Evolutionary conservation across 64 coral and sea anemone species (phyloP), one percentile per base, ranked within the genome.

Genomic region (Stichodactyla mertensii): DNA sequence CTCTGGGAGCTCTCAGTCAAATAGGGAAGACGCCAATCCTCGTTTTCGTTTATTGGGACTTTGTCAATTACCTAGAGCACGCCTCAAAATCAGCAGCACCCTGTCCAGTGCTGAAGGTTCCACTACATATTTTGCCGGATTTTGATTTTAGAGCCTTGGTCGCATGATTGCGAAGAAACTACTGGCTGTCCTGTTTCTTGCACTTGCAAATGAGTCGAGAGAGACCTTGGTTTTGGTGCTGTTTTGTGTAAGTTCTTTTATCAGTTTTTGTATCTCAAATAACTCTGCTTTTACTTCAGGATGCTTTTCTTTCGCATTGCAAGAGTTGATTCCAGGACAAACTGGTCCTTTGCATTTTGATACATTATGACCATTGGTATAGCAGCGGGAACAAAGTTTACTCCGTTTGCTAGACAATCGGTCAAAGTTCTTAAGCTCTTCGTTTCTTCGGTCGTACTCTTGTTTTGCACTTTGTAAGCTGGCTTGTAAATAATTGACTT

Each of bases 301-400:
- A n/a, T 69, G 64, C 9, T 69, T 69, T 7, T n/a, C 19, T 69
- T n/a, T n/a, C 5, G 22, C 5, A 6, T n/a, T 69, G 64, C 64
- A 69, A 16, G 5, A 23, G 5, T 9, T n/a, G 22, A 69, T 23
- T 23, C 64, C n/a, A 24, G n/a, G 64, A 69, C 64, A 31, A 31
- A 1, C 28, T 31, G 14, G 14, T 0, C 18, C 16, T 78, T 20
- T 57, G 54, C 81, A 90, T 66, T 59, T 83, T 20, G 55, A 52
- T 81, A 54, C 79, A 54, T 86, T 86, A 57, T 89, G 89, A 24
- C 83, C 89, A 64, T 53, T 78, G 15, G 70, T 61, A 86, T 86
- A 83, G 23, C 82, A 85, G 58, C 31, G 52, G n/a, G 80, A 79
- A 85, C 81, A 84, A 14, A 90, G 62, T 60, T 90, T 85, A 10